Percentiles rank a stretch among this genome's conserved stretches.
Evolutionary conservation across 2,113 vertebrate species (phyloP).

Genomic region (Datnioides undecimradiatus): DNA sequence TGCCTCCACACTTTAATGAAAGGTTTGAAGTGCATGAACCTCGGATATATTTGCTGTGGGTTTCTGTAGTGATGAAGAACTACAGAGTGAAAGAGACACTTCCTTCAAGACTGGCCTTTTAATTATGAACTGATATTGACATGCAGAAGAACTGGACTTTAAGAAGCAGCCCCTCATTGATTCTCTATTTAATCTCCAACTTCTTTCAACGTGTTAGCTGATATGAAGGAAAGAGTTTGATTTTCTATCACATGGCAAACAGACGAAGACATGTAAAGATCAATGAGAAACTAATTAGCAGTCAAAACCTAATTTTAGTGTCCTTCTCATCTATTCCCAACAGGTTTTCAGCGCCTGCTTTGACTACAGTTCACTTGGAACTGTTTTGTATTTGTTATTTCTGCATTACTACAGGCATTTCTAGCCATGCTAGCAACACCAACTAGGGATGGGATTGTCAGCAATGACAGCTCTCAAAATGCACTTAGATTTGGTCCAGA

Average conservation of each 20-base stretch:
- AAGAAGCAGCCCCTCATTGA: accelerated
- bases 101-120: background rate
- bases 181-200: background rate
- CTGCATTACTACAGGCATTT: background rate
- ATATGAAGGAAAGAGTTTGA: background rate
- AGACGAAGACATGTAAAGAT: background rate
- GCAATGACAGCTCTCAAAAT: background rate
- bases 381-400: background rate
- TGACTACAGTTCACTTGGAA: background rate
- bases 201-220: background rate
- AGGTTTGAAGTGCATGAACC: background rate
- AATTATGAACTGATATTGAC: slow-evolving; percentile 8
- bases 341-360: background rate
- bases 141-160: background rate
- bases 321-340: background rate
- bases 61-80: background rate
- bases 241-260: background rate
- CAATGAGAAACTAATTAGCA: slow-evolving; percentile 32
- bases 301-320: background rate
- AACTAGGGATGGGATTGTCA: background rate
- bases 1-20: slow-evolving; percentile 9
- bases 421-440: background rate
- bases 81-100: background rate
- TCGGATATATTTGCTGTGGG: background rate
- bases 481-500: background rate